phyloP scores from a whole-genome alignment of 2,113 vertebrate species.

The Ascaphus truei region DNA sequence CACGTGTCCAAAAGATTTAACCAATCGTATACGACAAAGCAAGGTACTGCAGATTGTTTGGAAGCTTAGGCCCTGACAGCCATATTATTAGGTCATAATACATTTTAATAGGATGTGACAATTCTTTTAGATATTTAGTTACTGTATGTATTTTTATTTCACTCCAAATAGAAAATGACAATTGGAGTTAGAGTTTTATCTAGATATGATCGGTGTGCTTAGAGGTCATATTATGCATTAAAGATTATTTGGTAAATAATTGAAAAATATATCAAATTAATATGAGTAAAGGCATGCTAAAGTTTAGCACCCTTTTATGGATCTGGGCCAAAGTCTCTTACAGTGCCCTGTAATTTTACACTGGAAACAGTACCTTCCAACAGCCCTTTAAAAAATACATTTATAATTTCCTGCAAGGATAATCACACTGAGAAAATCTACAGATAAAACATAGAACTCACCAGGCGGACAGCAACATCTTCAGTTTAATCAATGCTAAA shows the following conservation, averaged over 20 bases:
- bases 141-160: not conserved
- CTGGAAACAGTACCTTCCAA: too few relatives aligned
- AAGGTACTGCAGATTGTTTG: not conserved
- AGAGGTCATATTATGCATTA: too few relatives aligned
- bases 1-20: slow-evolving; percentile 19
- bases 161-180: not conserved
- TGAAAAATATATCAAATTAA: too few relatives aligned
- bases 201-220: too few relatives aligned
- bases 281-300: too few relatives aligned
- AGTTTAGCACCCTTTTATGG: too few relatives aligned
- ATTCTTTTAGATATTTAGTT: not conserved
- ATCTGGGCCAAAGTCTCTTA: too few relatives aligned
- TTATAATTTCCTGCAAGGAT: not conserved
- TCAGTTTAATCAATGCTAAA: slow-evolving; percentile 5
- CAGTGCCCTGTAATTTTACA: too few relatives aligned
- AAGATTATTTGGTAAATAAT: too few relatives aligned
- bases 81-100: not conserved
- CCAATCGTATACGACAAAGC: slow-evolving; percentile 2
- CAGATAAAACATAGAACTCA: not conserved
- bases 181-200: not conserved
- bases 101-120: not conserved
- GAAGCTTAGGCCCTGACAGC: not conserved
- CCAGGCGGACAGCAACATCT: not conserved
- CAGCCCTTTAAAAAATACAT: too few relatives aligned
- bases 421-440: not conserved